Base-by-base conservation (phyloP, 2,888 invertebrate species). In the Osmoderma eremita region DNA sequence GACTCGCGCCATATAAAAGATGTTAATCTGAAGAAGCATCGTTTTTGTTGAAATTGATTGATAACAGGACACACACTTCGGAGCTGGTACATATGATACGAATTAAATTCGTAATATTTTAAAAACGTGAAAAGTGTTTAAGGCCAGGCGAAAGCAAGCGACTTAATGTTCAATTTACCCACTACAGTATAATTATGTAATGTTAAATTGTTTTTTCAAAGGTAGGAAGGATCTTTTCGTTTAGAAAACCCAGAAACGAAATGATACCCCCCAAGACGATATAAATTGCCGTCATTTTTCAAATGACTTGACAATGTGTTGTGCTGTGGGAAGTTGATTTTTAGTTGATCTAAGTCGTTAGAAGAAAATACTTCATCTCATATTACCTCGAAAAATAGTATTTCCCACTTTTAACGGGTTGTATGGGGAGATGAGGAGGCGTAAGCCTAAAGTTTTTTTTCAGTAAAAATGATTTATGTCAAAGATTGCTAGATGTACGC, bases 111-210 rank as follows among this genome's bases (percentile, higher is more conserved):
- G 45, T 36, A 61, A 61, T 61, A 61, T 45, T 45, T 61, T 30
- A 61, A 48, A 61, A 30, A 1, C 17, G 1, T 30, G 5, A 3
- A 24, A 30, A 30, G 5, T 30, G 30, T 30, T 30, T 45, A 36
- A 61, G 45, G 24, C 10, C n/a, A n/a, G 45, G 58, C 17, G 30
- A 58, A 30, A 45, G 24, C 18, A 22, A 61, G 49, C 17, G 49
- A 50, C 39, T 22, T 50, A 66, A 49, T 66, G 50, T 61, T 61
- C 58, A 66, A 66, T 61, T 66, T 66, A 49, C 63, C 61, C 54
- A 49, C 42, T 36, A 22, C 30, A 20, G 45, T 30, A 41, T 50
- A 66, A 66, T 61, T 50, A 51, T 39, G 61, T 41, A 41, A 66
- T 66, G 51, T 41, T 66, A 66, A 61, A 58, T 66, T 61, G 51